Evolutionary conservation across 2,888 invertebrate genomes (phyloP).

Genomic region (Amphimallon solstitiale): DNA sequence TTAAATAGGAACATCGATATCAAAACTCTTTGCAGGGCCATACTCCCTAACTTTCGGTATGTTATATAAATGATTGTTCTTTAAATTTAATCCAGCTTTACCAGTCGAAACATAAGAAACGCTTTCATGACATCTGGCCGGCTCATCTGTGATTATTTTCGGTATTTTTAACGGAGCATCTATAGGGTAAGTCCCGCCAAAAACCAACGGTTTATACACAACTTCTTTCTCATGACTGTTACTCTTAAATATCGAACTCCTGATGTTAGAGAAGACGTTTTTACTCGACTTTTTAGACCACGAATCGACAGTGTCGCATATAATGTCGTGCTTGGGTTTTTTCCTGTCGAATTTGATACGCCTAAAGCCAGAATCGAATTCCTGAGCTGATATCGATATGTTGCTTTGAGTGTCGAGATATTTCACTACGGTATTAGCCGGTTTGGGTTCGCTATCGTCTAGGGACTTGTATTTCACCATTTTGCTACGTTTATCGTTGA

Average conservation of each 20-base stretch:
- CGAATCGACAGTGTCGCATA: slow-evolving; percentile 72
- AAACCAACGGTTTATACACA: slow-evolving; percentile 75
- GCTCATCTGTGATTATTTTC: slow-evolving; percentile 36
- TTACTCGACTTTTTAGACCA: slow-evolving; percentile 66
- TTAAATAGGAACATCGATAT: slow-evolving; percentile 69
- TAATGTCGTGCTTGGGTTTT: slow-evolving; percentile 65
- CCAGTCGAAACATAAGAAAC: not conserved
- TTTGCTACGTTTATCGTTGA: slow-evolving; percentile 51
- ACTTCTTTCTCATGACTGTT: slow-evolving; percentile 54
- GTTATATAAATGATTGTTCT: slow-evolving; percentile 31
- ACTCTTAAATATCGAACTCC: slow-evolving; percentile 58
- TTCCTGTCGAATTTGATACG: slow-evolving; percentile 54
- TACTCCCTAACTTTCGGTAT: slow-evolving; percentile 57
- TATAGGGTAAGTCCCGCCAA: slow-evolving; percentile 89
- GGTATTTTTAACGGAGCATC: slow-evolving; percentile 69
- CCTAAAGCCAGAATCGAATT: slow-evolving; percentile 57
- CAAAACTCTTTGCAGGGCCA: slow-evolving; percentile 67
- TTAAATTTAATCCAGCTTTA: slow-evolving; percentile 21
- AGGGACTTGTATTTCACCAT: slow-evolving; percentile 59
- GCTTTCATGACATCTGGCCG: slow-evolving; percentile 34
- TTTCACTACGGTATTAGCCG: slow-evolving; percentile 55
- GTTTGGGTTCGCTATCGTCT: slow-evolving; percentile 55
- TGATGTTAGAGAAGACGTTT: slow-evolving; percentile 57
- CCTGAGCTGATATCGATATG: slow-evolving; percentile 59
- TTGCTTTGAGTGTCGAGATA: slow-evolving; percentile 58